Conservation (phyloP, 2,797 vertebrate genomes). For the Tapera naevia region DNA sequence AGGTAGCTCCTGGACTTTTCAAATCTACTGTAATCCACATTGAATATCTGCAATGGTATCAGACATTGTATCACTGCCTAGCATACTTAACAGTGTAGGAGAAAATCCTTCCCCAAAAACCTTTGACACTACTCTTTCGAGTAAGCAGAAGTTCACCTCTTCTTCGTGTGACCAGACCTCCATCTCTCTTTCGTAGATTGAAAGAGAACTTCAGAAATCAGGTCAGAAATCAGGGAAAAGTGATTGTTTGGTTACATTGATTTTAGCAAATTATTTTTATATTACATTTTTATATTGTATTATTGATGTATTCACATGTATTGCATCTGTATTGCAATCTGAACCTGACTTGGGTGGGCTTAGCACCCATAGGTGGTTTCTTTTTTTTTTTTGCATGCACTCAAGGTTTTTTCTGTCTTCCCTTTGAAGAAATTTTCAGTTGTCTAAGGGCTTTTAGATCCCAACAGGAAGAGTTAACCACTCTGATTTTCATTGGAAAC, state of each 20-base stretch:
- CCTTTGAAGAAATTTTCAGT: background rate
- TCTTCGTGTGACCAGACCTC: background rate
- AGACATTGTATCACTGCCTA: background rate
- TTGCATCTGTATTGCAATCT: background rate
- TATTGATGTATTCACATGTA: background rate
- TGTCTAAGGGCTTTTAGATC: background rate
- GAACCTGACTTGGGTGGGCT: background rate
- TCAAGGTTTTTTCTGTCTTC: background rate
- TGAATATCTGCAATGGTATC: background rate
- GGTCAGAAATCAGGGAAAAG: background rate
- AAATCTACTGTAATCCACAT: background rate
- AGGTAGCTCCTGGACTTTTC: background rate
- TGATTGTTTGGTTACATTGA: background rate
- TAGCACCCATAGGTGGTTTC: background rate
- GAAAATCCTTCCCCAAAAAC: background rate
- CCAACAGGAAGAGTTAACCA: background rate
- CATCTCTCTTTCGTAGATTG: background rate
- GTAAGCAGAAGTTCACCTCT: background rate
- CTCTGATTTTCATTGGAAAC: background rate
- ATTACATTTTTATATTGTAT: fast-evolving
- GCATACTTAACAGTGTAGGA: background rate
- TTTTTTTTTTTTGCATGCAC: background rate
- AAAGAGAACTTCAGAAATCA: background rate
- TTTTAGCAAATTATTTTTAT: background rate
- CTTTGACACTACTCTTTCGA: background rate